Base-by-base conservation (phyloP, 2,888 invertebrate genomes). In the Eupithecia subfuscata region DNA sequence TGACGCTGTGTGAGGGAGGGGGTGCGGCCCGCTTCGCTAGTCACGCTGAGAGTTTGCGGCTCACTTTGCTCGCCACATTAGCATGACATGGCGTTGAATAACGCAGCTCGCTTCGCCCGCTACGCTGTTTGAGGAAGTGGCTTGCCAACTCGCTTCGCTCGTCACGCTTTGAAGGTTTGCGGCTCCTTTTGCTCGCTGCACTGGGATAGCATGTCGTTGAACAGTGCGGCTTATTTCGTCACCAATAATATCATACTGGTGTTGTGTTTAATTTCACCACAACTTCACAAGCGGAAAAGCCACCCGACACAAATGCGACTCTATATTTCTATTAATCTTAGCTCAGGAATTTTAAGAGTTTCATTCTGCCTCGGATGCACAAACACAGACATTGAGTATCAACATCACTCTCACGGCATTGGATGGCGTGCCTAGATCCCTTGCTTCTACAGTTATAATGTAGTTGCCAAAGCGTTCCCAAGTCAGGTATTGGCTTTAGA, bases 391-490 rank as follows among this genome's bases (percentile, higher is more conserved):
- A 85, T 98, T 98, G 70, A 98, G 95, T 40, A 96, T 95, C 71
- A 98, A 87, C 12, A 95, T 95, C 45, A 96, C 96, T 30, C 96
- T 95, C 0, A 96, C 96, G 18, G 95, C 91, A 84, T 97, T 97
- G 0, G 96, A 89, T 0, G 98, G 98, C 2, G 91, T 91, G 5
- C 98, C 98, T 74, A 97, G 91, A 89, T 99, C 98, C 71, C 96
- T 95, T 1, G 97, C 97, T 82, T 97, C 96, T 0, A 98, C 95
- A 0, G 95, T 90, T n/a, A 98, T 88, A 0, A 97, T 96, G 88
- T 98, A 98, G 93, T 98, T 98, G 1, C 98, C 98, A 88, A 98
- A 98, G 76, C 96, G 96, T 77, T 97, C 98, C 85, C 97, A 30
- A 30, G 30, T 97, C 16, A 98, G 93, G 0, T 97, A 96, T 48